A percentile compares a stretch with the other conserved stretches of the same genome.
phyloP scores from a whole-genome alignment of 2,888 invertebrate genomes.

The Limnephilus marmoratus region DNA sequence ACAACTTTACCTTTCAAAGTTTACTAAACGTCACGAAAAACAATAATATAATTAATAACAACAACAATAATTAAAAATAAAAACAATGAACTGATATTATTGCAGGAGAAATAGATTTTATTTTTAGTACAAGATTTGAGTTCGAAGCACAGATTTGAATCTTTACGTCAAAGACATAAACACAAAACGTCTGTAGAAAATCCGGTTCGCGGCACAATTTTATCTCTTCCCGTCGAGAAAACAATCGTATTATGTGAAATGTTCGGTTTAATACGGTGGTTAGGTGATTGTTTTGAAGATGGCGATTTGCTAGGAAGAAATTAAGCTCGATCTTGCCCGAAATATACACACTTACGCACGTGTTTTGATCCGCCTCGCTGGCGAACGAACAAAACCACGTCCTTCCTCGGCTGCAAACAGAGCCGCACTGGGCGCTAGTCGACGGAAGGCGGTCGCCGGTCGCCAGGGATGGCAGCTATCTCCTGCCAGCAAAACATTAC shows the following conservation, averaged over 20 bases:
- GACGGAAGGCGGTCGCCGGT: not conserved
- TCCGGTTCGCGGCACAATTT: constrained; percentile 14
- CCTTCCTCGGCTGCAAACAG: constrained; percentile 49
- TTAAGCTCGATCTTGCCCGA: constrained; percentile 30
- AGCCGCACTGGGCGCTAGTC: constrained; percentile 53
- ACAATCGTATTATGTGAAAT: not conserved
- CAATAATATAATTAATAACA: not conserved
- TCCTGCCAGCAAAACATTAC: constrained; percentile 46
- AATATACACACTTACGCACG: constrained; percentile 39
- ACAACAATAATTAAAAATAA: not conserved
- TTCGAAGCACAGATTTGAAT: constrained; percentile 23
- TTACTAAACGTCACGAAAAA: constrained; percentile 15
- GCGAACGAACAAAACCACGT: constrained; percentile 22
- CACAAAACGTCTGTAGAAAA: constrained; percentile 15
- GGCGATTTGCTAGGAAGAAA: constrained; percentile 11
- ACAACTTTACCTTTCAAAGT: constrained; percentile 17
- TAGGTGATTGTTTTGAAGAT: not conserved
- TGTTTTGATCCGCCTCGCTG: constrained; percentile 14
- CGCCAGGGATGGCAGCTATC: constrained; percentile 9
- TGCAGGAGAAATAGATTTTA: not conserved
- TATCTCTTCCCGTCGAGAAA: not conserved
- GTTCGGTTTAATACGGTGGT: not conserved
- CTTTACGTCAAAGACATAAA: not conserved
- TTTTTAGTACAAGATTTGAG: not conserved
- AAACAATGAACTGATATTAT: not conserved